Base-by-base conservation (phyloP, 2,888 invertebrate species). In the Suillia variegata region DNA sequence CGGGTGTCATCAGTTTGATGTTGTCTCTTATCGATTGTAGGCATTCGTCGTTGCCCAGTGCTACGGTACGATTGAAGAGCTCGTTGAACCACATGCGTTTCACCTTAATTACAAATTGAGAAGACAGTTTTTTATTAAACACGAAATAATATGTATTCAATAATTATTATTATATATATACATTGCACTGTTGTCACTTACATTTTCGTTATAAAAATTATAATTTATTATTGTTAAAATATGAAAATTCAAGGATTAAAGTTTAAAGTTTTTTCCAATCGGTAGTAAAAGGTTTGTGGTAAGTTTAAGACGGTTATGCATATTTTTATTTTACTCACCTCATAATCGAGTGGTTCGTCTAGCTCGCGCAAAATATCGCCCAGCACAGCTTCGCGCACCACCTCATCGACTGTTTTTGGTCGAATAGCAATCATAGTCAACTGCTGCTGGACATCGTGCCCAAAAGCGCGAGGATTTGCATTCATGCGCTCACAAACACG, bases 1-100 rank as follows among this genome's bases (percentile, higher is more conserved):
- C 66, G 0, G 65, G 55, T 0, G 56, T 62, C 54, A 74, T 61
- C 2, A 75, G 52, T 49, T 71, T 67, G 1, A 69, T 62, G 38
- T 76, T 70, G 0, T 68, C 59, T 22, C 60, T 64, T 2, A 79
- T 70, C 1, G 75, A 65, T 42, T 73, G 68, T 2, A 78, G 50
- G 42, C 78, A 79, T 58, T 79, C 79, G 1, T 74, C 73, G 59
- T 76, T 79, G 1, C 70, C 74, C 2, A 74, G 59, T 0, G 73
- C 68, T 1, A 72, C 57, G 1, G 66, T 63, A 2, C 74, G 71
- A 49, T 67, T 68, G n/a, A 79, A 57, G 1, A 79, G 66, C 55
- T 74, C 76, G 52, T 75, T 62, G 34, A 78, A 68, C 70, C 73
- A 75, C 0, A 61, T n/a, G n/a, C n/a, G n/a, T n/a, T n/a, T n/a